Evolutionary conservation across 2,797 vertebrate species (phyloP).

Genomic region (Falco biarmicus): DNA sequence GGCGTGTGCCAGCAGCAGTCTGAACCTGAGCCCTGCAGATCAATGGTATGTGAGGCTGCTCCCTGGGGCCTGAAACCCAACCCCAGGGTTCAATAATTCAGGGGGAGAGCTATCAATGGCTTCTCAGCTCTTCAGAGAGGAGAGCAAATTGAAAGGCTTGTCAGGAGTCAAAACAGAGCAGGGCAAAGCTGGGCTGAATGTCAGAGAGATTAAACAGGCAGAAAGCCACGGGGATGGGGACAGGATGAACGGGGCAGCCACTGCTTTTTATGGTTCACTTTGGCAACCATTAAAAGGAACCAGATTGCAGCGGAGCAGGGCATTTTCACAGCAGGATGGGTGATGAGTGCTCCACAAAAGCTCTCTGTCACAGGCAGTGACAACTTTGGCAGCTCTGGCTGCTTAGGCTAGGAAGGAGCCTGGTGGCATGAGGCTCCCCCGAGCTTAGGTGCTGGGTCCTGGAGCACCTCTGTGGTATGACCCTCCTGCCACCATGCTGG

Average conservation of each 20-base stretch:
- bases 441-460: neutral
- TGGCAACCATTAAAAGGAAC: neutral
- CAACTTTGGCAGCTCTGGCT: neutral
- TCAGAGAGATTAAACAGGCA: slow-evolving; percentile 75
- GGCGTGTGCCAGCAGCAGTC: slow-evolving; percentile 26
- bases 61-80: slow-evolving; percentile 80
- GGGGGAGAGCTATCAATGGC: slow-evolving; percentile 82
- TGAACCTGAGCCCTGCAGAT: slow-evolving; percentile 68
- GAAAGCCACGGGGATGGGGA: slow-evolving; percentile 28
- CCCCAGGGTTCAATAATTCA: slow-evolving; percentile 86
- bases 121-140: slow-evolving; percentile 87
- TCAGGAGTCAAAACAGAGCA: slow-evolving; percentile 89
- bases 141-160: slow-evolving; percentile 95
- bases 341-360: neutral
- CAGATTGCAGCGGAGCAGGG: neutral
- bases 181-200: slow-evolving; percentile 73
- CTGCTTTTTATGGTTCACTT: neutral
- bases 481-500: neutral
- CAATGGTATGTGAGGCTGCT: slow-evolving; percentile 50
- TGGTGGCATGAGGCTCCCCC: neutral
- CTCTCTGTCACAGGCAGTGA: neutral
- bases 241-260: accelerated
- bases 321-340: neutral
- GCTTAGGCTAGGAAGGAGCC: neutral
- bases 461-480: neutral